phyloP scores from a whole-genome alignment of 2,113 vertebrate genomes.

The Calyptommatus sinebrachiatus region DNA sequence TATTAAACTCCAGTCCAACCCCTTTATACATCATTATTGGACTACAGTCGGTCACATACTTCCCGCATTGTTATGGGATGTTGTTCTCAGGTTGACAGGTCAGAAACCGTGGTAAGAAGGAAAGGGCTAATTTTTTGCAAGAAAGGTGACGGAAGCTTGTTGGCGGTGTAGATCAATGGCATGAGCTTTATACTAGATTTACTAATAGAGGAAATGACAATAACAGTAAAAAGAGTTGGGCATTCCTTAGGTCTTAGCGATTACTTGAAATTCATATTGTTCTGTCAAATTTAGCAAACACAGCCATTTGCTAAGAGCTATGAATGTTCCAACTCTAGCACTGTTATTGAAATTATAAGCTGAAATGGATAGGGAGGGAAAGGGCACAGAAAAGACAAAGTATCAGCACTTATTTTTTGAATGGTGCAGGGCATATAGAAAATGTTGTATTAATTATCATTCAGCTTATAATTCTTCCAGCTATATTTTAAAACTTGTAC shows the following conservation, averaged over 20 bases:
- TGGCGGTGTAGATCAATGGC: conserved; percentile 64
- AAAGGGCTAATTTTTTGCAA: conserved; percentile 64
- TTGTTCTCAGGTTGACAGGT: conserved; percentile 85
- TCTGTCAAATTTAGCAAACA: background rate
- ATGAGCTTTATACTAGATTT: conserved; percentile 63
- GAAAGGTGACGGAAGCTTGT: conserved; percentile 68
- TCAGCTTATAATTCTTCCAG: conserved; percentile 69
- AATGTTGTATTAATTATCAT: conserved; percentile 55
- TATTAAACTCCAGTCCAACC: conserved; percentile 76
- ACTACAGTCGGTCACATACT: conserved; percentile 76
- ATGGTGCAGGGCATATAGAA: conserved; percentile 40
- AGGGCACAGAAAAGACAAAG: background rate
- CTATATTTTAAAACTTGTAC: conserved; percentile 55
- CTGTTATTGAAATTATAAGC: conserved; percentile 74
- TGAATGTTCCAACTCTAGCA: conserved; percentile 48
- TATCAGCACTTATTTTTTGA: conserved; percentile 21
- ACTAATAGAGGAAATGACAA: conserved; percentile 62
- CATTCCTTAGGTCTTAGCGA: conserved; percentile 51
- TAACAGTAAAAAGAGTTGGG: conserved; percentile 56
- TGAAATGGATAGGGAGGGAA: conserved; percentile 54
- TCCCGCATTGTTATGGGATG: conserved; percentile 84
- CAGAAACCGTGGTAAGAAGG: conserved; percentile 89
- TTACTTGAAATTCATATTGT: conserved; percentile 10
- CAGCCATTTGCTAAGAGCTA: conserved; percentile 31
- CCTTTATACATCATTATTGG: conserved; percentile 80